These are phyloP conservation scores for Cyaniris semiargus DNA, from an alignment of 2,888 invertebrate species.

Conservation along the genomic window DNA sequence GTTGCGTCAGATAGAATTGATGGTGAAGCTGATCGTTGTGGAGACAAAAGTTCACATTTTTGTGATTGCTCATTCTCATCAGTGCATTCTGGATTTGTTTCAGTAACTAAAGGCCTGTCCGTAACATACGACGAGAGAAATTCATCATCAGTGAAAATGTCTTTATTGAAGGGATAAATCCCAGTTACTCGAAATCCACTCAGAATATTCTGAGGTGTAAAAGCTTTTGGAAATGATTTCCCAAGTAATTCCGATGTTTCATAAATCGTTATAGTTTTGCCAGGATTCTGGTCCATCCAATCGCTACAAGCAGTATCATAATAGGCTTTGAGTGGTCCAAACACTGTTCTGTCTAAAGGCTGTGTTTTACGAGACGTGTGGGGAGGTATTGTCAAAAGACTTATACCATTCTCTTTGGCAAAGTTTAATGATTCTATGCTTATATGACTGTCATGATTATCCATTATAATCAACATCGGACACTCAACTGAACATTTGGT, in stretches of 20 bases:
- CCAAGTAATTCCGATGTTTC: slow-evolving; percentile 46
- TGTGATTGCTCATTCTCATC: slow-evolving; percentile 30
- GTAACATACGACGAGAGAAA: slow-evolving; percentile 43
- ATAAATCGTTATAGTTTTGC: slow-evolving; percentile 51
- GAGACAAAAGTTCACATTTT: slow-evolving; percentile 22
- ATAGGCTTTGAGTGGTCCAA: too few relatives aligned
- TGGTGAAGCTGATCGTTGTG: slow-evolving; percentile 22
- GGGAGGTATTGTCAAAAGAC: slow-evolving; percentile 53
- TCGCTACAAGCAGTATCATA: slow-evolving; percentile 37
- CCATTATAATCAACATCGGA: slow-evolving; percentile 43
- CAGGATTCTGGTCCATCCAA: slow-evolving; percentile 52
- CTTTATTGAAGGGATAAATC: slow-evolving; percentile 49
- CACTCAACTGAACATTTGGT: slow-evolving; percentile 31
- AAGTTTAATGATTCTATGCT: slow-evolving; percentile 46
- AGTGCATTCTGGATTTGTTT: too few relatives aligned
- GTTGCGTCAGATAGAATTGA: slow-evolving; percentile 1
- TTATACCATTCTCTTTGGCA: slow-evolving; percentile 54
- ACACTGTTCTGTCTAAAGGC: slow-evolving; percentile 47
- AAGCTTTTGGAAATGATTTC: slow-evolving; percentile 43
- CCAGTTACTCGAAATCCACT: slow-evolving; percentile 47
- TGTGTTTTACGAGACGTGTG: slow-evolving; percentile 45
- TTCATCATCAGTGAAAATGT: slow-evolving; percentile 45
- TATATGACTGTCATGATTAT: slow-evolving; percentile 50
- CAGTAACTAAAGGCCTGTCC: slow-evolving; percentile 35
- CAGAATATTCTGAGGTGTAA: slow-evolving; percentile 48